phyloP scores from a whole-genome alignment of 2,888 invertebrate genomes.

The Drosophila limbata region DNA sequence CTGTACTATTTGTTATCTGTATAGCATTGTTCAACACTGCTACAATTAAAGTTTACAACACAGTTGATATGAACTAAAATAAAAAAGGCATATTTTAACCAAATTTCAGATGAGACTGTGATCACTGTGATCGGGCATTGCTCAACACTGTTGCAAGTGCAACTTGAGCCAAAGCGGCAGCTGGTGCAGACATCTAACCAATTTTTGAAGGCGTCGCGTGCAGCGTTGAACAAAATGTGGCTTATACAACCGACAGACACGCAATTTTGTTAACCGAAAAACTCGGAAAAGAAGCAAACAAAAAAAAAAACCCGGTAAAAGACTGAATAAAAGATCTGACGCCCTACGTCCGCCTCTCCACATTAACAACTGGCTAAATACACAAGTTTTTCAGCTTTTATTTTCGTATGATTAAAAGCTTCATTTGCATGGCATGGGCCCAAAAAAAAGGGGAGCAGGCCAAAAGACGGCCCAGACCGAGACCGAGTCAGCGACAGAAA shows the following conservation, averaged over 20 bases:
- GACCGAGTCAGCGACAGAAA: conserved; percentile 32
- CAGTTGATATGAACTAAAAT: no score
- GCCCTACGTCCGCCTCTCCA: conserved; percentile 38
- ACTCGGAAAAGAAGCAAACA: background rate
- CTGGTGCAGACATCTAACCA: conserved; percentile 54
- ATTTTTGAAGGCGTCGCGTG: conserved; percentile 69
- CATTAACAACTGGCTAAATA: conserved; percentile 79
- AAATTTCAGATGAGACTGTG: conserved; percentile 4
- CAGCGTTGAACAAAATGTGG: conserved; percentile 48
- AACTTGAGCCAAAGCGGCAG: conserved; percentile 9
- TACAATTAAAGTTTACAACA: background rate
- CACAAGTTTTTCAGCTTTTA: conserved; percentile 62
- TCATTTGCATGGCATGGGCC: conserved; percentile 62
- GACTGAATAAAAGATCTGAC: conserved; percentile 7
- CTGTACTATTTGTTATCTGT: background rate
- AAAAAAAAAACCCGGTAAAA: background rate
- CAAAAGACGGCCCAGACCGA: conserved; percentile 42
- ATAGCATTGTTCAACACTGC: background rate
- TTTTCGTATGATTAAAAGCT: conserved; percentile 68
- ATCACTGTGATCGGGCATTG: conserved; percentile 11
- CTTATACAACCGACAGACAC: conserved; percentile 65
- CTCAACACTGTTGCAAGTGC: conserved; percentile 22
- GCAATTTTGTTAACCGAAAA: conserved; percentile 56
- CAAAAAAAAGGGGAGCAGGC: conserved; percentile 6
- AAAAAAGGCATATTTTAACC: background rate